Conservation (phyloP, 2,797 vertebrate genomes). For the Myotis daubentonii region DNA sequence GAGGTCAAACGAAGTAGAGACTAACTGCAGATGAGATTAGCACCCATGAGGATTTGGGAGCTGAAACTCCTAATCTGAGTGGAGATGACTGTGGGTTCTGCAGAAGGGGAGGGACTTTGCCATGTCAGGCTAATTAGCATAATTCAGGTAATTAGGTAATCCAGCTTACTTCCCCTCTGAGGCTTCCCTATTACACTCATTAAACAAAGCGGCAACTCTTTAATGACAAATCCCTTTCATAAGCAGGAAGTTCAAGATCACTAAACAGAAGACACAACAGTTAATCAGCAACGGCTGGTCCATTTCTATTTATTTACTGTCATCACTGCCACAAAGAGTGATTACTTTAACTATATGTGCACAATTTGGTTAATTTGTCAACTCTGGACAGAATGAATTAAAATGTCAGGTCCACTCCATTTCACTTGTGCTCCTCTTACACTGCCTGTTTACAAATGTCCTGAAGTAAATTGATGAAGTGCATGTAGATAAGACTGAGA, state of each 20-base stretch:
- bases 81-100: background rate
- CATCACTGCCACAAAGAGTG: background rate
- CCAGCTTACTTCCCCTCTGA: background rate
- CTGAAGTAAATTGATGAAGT: background rate
- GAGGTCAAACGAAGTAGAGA: conserved; percentile 54
- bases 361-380: conserved; percentile 6
- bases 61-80: background rate
- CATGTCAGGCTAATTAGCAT: background rate
- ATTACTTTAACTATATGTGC: background rate
- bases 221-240: conserved; percentile 35
- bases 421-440: background rate
- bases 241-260: conserved; percentile 35
- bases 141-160: conserved; percentile 46
- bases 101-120: background rate
- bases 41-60: background rate
- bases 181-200: conserved; percentile 6
- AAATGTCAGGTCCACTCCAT: background rate
- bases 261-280: background rate
- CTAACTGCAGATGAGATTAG: background rate
- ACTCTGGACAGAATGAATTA: background rate
- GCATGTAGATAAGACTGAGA: background rate
- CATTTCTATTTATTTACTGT: background rate
- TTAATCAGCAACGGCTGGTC: background rate
- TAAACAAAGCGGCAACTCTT: conserved; percentile 48
- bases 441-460: background rate